Evolutionary conservation across 2,113 vertebrate genomes (phyloP).

Genomic region (Apistogramma diplotaenia): DNA sequence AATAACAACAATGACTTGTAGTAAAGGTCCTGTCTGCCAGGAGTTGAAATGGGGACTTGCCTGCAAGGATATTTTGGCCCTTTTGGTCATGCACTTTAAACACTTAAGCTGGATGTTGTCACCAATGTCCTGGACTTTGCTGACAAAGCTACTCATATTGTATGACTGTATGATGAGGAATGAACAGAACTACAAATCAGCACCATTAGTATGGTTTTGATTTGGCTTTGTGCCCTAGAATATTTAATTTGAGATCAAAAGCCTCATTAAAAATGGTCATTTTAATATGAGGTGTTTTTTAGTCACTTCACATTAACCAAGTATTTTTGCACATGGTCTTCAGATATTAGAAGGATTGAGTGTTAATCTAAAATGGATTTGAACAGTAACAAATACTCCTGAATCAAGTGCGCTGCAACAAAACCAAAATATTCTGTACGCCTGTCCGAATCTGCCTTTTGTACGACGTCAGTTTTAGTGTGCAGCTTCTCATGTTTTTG

Average conservation of each 20-base stretch:
- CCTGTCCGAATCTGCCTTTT: background rate
- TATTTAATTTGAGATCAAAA: background rate
- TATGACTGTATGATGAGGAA: background rate
- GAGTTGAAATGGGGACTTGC: background rate
- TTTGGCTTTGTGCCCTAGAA: background rate
- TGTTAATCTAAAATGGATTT: background rate
- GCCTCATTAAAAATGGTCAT: background rate
- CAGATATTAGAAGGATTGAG: background rate
- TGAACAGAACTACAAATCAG: background rate
- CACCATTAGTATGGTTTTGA: background rate
- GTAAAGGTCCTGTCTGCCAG: background rate
- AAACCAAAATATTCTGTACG: background rate
- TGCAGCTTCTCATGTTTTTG: background rate
- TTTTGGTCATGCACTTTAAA: background rate
- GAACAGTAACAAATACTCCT: background rate
- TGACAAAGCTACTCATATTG: background rate
- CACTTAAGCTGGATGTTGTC: background rate
- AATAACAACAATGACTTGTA: background rate
- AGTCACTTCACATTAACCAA: background rate
- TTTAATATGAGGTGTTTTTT: background rate
- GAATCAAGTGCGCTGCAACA: background rate
- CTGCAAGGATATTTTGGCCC: background rate
- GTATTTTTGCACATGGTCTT: background rate
- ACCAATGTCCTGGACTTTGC: background rate
- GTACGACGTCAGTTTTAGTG: background rate